These are phyloP conservation scores for Syrphus vitripennis DNA, from an alignment of 2,888 invertebrate species.

Conservation along the genomic window DNA sequence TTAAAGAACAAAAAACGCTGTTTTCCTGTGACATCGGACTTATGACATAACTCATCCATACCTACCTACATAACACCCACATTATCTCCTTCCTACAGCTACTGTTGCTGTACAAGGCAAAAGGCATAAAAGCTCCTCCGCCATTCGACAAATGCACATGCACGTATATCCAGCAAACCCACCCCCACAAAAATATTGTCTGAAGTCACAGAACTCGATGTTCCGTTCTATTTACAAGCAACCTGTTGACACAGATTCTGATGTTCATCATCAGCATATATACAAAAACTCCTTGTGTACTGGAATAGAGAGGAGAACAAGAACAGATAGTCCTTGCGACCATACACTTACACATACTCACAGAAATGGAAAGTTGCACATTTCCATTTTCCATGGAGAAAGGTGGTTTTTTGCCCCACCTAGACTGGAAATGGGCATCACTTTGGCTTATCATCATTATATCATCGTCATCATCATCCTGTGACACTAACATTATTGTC, in stretches of 20 bases:
- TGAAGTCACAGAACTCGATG: conserved; percentile 63
- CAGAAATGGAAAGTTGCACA: conserved; percentile 48
- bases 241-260: conserved; percentile 71
- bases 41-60: conserved; percentile 53
- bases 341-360: conserved; percentile 1
- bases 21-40: conserved; percentile 53
- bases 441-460: conserved; percentile 20
- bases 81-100: conserved; percentile 10
- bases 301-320: background rate
- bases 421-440: conserved; percentile 55
- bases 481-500: conserved; percentile 27
- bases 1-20: background rate
- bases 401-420: conserved; percentile 47
- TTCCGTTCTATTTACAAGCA: conserved; percentile 71
- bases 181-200: conserved; percentile 42
- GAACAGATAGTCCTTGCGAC: background rate
- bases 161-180: conserved; percentile 35
- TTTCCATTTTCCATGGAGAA: conserved; percentile 40
- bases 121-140: conserved; percentile 37
- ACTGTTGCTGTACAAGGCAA: conserved; percentile 2
- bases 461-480: conserved; percentile 1
- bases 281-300: conserved; percentile 10
- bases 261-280: conserved; percentile 28
- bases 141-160: conserved; percentile 42
- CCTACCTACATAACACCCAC: conserved; percentile 34